Percentiles rank a stretch among this genome's conserved stretches.
These are phyloP conservation scores for Bujurquina vittata DNA, from an alignment of 2,113 vertebrate genomes.

Conservation along the genomic window DNA sequence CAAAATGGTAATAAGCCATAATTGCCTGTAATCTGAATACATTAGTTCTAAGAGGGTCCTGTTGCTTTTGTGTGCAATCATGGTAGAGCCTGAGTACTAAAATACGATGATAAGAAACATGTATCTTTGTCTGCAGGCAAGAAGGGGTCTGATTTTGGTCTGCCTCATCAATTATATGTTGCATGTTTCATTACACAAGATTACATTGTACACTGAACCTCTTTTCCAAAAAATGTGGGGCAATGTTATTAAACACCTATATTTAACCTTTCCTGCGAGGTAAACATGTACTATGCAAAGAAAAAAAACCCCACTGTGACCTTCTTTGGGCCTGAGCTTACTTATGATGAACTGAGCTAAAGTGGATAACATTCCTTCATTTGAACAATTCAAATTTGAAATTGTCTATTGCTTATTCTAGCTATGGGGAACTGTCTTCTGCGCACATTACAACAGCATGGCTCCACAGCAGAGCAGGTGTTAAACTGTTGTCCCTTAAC, in stretches of 20 bases:
- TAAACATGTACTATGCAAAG: not conserved
- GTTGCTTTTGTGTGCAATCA: slow-evolving; percentile 68
- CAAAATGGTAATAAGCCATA: slow-evolving; percentile 68
- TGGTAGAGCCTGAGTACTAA: slow-evolving; percentile 31
- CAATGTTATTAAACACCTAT: no score
- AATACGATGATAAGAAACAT: slow-evolving; percentile 25
- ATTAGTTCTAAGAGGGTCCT: slow-evolving; percentile 65
- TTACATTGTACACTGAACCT: not conserved
- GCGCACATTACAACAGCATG: not conserved
- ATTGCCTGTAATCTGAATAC: slow-evolving; percentile 73
- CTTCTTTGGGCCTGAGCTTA: not conserved
- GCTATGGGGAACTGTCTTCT: not conserved
- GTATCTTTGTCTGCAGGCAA: not conserved
- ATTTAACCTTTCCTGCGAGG: not conserved
- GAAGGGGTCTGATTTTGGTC: not conserved
- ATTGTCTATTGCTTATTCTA: not conserved
- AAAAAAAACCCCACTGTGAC: not conserved
- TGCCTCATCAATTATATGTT: slow-evolving; percentile 10
- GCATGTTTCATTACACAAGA: not conserved
- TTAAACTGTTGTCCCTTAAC: not conserved
- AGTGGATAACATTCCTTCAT: no score
- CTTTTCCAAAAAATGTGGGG: not conserved
- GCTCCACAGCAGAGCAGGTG: not conserved
- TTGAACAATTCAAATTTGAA: no score
- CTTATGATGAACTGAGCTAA: not conserved